Percentiles rank a stretch among this genome's conserved stretches.
Evolutionary conservation across 2,797 vertebrate species (phyloP).

Genomic region (Gymnothorax javanicus): DNA sequence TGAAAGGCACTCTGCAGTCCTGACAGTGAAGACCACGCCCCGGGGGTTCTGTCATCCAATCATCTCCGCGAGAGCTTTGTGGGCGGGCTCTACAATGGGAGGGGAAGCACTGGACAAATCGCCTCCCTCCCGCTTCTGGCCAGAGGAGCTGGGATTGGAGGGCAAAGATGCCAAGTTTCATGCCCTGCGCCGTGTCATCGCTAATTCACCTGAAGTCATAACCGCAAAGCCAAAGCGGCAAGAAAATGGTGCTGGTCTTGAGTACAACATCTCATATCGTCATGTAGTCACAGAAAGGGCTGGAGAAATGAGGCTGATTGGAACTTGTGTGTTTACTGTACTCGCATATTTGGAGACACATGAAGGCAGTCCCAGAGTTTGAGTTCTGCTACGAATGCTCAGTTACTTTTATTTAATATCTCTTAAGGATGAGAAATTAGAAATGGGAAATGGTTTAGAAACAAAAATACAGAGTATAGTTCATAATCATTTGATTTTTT

Average conservation of each 20-base stretch:
- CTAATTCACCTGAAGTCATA: conserved; percentile 47
- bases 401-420: conserved; percentile 38
- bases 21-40: conserved; percentile 75
- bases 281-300: conserved; percentile 40
- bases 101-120: conserved; percentile 54
- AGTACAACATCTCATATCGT: conserved; percentile 37
- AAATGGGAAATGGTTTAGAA: conserved; percentile 33
- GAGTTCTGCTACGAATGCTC: conserved; percentile 41
- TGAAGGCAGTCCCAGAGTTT: conserved; percentile 34
- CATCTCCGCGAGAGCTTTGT: conserved; percentile 51
- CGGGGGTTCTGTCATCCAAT: conserved; percentile 40
- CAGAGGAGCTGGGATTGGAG: conserved; percentile 41
- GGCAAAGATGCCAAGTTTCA: conserved; percentile 40
- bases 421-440: conserved; percentile 42
- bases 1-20: conserved; percentile 92
- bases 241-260: conserved; percentile 33
- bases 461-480: conserved; percentile 37
- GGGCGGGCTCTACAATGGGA: conserved; percentile 51
- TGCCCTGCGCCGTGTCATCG: conserved; percentile 51
- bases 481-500: conserved; percentile 43
- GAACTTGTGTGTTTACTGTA: conserved; percentile 3
- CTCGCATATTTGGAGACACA: conserved; percentile 31
- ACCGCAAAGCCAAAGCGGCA: conserved; percentile 34
- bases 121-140: conserved; percentile 44
- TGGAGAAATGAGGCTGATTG: conserved; percentile 28